Conservation (phyloP, 1,140 invertebrate genomes). For the Pogonomyrmex barbatus region DNA sequence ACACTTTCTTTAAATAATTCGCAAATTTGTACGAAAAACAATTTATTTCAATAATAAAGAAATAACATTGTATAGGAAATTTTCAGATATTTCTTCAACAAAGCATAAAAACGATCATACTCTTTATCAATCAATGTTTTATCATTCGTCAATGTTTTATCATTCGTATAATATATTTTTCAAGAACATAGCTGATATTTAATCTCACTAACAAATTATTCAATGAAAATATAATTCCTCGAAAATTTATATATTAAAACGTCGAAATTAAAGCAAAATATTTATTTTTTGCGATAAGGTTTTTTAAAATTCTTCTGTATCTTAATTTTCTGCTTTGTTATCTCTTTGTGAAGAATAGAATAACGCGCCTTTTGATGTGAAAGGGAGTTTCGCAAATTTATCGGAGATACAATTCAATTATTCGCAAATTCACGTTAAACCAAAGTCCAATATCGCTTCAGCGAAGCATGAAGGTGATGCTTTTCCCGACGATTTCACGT, state of each 20-base stretch:
- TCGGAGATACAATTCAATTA: slow-evolving; percentile 2
- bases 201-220: not conserved
- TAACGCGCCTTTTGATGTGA: not conserved
- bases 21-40: not conserved
- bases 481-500: not conserved
- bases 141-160: not conserved
- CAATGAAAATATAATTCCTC: not conserved
- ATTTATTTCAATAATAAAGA: not conserved
- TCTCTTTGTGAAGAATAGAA: not conserved
- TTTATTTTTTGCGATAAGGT: not conserved
- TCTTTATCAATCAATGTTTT: not conserved
- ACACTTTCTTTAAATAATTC: not conserved
- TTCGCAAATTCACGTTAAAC: not conserved
- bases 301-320: not conserved
- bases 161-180: not conserved
- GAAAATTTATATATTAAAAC: not conserved
- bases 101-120: not conserved
- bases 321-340: not conserved
- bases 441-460: slow-evolving; percentile 9
- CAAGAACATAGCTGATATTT: not conserved
- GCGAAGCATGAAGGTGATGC: not conserved
- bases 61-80: slow-evolving; percentile 3
- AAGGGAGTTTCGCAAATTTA: not conserved
- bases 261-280: not conserved
- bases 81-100: not conserved